Evolutionary conservation across 2,797 vertebrate species (phyloP), one percentile per base, ranked within the genome.

Genomic region (Xerus rutilus): DNA sequence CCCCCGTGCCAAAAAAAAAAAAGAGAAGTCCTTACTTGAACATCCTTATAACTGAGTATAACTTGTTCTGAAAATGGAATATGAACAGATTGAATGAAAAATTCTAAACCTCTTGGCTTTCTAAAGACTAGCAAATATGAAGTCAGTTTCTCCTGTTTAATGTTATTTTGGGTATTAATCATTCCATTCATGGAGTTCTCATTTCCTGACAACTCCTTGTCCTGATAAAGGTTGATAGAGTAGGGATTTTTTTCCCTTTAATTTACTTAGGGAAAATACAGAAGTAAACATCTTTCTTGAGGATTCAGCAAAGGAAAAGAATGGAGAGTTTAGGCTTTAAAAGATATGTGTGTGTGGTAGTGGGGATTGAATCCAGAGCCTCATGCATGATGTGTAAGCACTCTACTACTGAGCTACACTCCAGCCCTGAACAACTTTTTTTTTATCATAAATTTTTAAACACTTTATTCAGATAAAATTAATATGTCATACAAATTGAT

Each of bases 151-250:
- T 47, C 65, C 32, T 82, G 73, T 72, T 72, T 49, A 49, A 86
- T 57, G 86, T 28, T 96, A 79, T 28, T 93, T 30, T 47, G 20
- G 18, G 43, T 6, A 69, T 23, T 81, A 47, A 65, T 76, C 3
- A 3, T 96, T 95, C 25, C 59, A 76, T 78, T 84, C 52, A 77
- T 88, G 59, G 64, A 93, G 88, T 93, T 93, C 84, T 93, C 91
- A 32, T 25, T 52, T 52, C 35, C 45, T 93, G n/a, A 86, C 20
- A 92, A n/a, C 10, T 89, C 39, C 25, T 86, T 78, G 32, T 20
- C 54, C 25, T 89, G 30, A 89, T 20, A 74, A 70, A 93, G 9
- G 1, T 92, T 93, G 65, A 89, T 89, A 39, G 45, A 93, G 18
- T 89, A 81, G 72, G 39, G 70, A 62, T 87, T 39, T 72, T 23